Percentiles rank a stretch among this genome's conserved stretches.
phyloP scores from a whole-genome alignment of 2,888 invertebrate genomes.

The Leucania comma region DNA sequence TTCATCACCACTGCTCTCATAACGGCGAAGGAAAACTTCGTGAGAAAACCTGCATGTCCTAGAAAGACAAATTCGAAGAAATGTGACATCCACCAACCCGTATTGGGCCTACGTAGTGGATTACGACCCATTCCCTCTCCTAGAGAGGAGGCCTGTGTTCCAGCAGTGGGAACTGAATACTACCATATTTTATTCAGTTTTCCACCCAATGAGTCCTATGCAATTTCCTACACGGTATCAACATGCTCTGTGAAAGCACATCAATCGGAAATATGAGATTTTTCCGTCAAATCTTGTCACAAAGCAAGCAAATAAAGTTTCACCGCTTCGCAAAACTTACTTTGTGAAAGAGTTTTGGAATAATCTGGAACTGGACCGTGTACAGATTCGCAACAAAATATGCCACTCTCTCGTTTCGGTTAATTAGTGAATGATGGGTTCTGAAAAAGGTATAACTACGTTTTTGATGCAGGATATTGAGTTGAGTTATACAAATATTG shows the following conservation, averaged over 20 bases:
- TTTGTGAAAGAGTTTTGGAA: slow-evolving; percentile 35
- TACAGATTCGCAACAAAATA: not conserved
- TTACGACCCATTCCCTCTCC: too few species aligned
- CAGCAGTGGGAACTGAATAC: too few species aligned
- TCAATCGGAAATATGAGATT: slow-evolving; percentile 46
- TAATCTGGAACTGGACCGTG: not conserved
- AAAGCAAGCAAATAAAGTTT: slow-evolving; percentile 53
- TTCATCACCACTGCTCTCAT: too few species aligned
- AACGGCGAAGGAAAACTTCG: too few species aligned
- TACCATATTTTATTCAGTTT: not conserved
- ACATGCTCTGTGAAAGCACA: slow-evolving; percentile 28
- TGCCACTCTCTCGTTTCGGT: not conserved
- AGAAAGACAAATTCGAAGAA: too few species aligned
- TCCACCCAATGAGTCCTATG: not conserved
- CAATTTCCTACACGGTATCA: slow-evolving; percentile 15
- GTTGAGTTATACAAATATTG: too few species aligned
- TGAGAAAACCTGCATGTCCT: too few species aligned
- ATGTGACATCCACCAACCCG: too few species aligned
- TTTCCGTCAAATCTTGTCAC: slow-evolving; percentile 41
- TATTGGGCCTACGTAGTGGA: too few species aligned
- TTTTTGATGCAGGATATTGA: too few species aligned
- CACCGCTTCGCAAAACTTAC: slow-evolving; percentile 42
- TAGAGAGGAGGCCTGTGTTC: too few species aligned
- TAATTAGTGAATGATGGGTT: not conserved
- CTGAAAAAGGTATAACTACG: not conserved